A percentile compares a stretch with the other conserved stretches of the same genome.
phyloP scores from a whole-genome alignment of 2,113 vertebrate species.

The Chlamydotis undulata region DNA sequence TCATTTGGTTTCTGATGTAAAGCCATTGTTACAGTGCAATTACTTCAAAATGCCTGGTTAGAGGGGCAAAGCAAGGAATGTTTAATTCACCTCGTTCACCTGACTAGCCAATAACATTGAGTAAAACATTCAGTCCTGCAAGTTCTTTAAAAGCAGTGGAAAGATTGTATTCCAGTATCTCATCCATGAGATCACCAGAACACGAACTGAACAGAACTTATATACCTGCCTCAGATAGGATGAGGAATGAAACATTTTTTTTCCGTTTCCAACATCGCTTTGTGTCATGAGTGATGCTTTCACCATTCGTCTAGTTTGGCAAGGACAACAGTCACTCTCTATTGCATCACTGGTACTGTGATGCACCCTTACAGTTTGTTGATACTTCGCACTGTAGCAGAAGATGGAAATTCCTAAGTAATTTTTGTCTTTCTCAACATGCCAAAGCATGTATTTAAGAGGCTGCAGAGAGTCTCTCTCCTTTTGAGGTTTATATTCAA shows the following conservation, averaged over 20 bases:
- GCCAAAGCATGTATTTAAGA: neutral
- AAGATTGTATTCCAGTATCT: neutral
- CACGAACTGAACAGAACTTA: neutral
- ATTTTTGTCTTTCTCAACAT: neutral
- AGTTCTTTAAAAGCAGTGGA: neutral
- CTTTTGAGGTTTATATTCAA: neutral
- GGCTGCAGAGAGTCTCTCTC: neutral
- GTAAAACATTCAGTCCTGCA: neutral
- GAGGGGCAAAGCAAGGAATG: neutral
- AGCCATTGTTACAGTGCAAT: neutral
- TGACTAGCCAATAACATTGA: neutral
- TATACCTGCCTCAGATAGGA: neutral
- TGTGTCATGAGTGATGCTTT: neutral
- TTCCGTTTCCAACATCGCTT: neutral
- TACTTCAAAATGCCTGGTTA: neutral
- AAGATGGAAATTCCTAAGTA: neutral
- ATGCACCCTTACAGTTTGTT: fast-evolving
- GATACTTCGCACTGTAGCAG: fast-evolving
- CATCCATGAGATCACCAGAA: neutral
- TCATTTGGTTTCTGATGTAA: neutral
- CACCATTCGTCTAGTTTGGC: neutral
- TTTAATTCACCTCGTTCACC: neutral
- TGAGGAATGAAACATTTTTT: neutral
- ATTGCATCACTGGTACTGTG: fast-evolving
- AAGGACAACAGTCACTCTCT: neutral